phyloP scores from a whole-genome alignment of 2,797 vertebrate species.

The Tenualosa ilisha region DNA sequence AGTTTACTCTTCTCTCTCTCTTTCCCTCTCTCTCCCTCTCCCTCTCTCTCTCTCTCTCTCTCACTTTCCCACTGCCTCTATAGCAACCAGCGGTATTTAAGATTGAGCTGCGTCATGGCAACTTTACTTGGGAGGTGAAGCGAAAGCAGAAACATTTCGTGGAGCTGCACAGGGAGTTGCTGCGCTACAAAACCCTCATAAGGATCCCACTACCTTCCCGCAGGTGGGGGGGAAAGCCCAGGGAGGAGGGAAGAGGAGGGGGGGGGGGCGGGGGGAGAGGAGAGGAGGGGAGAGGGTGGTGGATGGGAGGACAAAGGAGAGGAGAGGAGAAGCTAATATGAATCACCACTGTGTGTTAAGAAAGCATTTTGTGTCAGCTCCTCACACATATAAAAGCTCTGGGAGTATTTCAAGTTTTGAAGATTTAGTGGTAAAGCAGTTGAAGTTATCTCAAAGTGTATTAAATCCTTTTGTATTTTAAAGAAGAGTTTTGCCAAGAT shows the following conservation, averaged over 20 bases:
- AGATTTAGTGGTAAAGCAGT: too few relatives aligned
- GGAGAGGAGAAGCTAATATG: background rate
- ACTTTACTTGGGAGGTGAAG: slow-evolving; percentile 93
- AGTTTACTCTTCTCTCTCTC: background rate
- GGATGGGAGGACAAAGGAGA: background rate
- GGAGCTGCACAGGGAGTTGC: slow-evolving; percentile 92
- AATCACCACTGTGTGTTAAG: background rate
- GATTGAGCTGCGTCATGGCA: slow-evolving; percentile 91
- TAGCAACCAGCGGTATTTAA: slow-evolving; percentile 81
- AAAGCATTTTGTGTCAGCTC: background rate
- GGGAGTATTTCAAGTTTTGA: background rate
- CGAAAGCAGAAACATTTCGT: slow-evolving; percentile 96
- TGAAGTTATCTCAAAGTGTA: too few relatives aligned
- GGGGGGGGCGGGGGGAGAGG: background rate
- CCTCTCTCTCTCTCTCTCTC: slow-evolving; percentile 22
- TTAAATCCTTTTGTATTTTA: too few relatives aligned
- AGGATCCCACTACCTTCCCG: slow-evolving; percentile 92
- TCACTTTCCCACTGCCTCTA: slow-evolving; percentile 50
- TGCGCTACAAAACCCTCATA: slow-evolving; percentile 94
- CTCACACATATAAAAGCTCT: background rate
- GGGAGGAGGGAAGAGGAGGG: background rate
- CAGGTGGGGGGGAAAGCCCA: slow-evolving; percentile 67
- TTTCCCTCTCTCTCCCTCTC: slow-evolving; percentile 34
- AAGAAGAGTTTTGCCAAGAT: too few relatives aligned
- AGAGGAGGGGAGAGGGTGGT: background rate